Evolutionary conservation across 2,113 vertebrate genomes (phyloP), one percentile per base, ranked within the genome.

Genomic region (Muscicapa adusta): DNA sequence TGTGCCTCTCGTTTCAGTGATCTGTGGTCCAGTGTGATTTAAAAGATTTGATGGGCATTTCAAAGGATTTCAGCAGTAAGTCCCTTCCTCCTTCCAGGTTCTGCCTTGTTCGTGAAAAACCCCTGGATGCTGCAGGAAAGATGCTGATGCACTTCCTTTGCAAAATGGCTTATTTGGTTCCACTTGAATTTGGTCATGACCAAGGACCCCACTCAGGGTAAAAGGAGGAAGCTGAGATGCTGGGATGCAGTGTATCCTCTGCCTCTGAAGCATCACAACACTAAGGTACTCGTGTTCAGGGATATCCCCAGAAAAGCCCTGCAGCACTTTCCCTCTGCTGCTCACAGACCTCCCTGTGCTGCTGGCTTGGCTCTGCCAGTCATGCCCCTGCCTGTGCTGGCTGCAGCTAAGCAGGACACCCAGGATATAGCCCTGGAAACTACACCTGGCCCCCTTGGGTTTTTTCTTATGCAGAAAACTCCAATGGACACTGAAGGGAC

Each of bases 371-470:
- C 48, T 63, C 60, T 40, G 19, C 33, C 34, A 54, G 62, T n/a
- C 42, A 28, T 2, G 0, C 2, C 2, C 19, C 9, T 42, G 24
- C 54, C 29, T 79, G 45, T 62, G 42, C 38, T 0, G 1, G 18
- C 33, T 79, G 61, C 20, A 36, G 10, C 33, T 33, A 16, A 60
- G 58, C 26, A 68, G 22, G 17, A 51, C 45, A 54, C 5, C 6
- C 26, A 43, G 18, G n/a, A 33, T n/a, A 20, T 3, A 57, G 53
- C 4, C 16, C 50, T 71, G n/a, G 47, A 75, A 57, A 50, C 23
- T 12, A 14, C 19, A 53, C 9, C 36, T 60, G 29, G 4, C 16
- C 18, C 16, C 10, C 10, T n/a, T 38, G 43, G 61, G 54, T 25
- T 89, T 56, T 23, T 66, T 26, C 33, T 57, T 38, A 17, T n/a